Conservation (phyloP, 2,888 invertebrate species). For the Calliphora vomitoria region DNA sequence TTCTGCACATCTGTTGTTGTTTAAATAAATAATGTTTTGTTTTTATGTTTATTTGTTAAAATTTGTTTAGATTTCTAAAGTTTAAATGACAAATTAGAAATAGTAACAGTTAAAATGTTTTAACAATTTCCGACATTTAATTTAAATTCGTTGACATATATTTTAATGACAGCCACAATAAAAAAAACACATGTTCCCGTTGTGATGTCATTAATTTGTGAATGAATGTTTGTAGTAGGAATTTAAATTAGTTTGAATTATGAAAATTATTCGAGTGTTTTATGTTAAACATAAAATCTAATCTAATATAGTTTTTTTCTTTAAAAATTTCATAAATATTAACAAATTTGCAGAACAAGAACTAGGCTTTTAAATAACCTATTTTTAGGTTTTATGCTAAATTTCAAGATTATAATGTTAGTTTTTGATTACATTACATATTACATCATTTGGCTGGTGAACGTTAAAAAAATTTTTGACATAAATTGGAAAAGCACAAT, state of each 20-base stretch:
- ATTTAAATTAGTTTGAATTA: slow-evolving; percentile 10
- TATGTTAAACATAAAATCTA: neutral
- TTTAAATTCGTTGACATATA: slow-evolving; percentile 30
- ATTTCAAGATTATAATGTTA: no score
- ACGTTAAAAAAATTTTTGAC: neutral
- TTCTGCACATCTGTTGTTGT: slow-evolving; percentile 17
- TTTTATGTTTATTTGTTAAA: neutral
- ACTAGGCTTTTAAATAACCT: no score
- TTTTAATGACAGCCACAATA: slow-evolving; percentile 11
- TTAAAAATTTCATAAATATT: no score
- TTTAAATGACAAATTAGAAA: slow-evolving; percentile 17
- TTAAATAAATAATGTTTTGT: neutral
- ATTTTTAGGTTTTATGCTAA: no score
- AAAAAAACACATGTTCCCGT: slow-evolving; percentile 7
- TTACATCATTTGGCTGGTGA: neutral
- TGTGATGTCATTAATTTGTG: slow-evolving; percentile 17
- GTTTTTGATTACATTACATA: neutral
- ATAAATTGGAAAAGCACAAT: neutral
- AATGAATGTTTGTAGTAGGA: neutral
- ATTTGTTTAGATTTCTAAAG: slow-evolving; percentile 17
- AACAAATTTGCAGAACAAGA: neutral
- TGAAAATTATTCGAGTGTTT: neutral
- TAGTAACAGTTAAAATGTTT: neutral
- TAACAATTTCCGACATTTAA: slow-evolving; percentile 16
- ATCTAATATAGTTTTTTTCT: neutral